Evolutionary conservation across 1,140 invertebrate genomes (phyloP).

Genomic region (Drosophila auraria): DNA sequence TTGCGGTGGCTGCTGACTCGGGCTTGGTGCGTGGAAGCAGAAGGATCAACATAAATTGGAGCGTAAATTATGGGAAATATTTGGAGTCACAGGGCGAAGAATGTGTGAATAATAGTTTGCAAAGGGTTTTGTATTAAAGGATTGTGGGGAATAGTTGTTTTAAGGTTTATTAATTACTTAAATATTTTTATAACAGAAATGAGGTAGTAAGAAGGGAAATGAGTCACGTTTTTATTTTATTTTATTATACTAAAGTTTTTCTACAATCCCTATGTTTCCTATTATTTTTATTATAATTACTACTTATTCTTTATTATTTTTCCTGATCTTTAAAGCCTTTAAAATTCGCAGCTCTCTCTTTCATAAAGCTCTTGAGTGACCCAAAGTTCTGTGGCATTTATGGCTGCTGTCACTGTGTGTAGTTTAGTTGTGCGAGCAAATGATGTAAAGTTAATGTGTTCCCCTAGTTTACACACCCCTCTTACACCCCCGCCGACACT

Average conservation of each 20-base stretch:
- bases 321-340: no score
- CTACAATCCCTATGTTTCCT: no score
- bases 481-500: not conserved
- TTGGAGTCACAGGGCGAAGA: not conserved
- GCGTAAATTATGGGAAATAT: not conserved
- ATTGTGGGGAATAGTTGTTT: not conserved
- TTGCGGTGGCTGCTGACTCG: not conserved
- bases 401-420: not conserved
- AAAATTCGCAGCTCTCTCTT: not conserved
- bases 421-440: constrained; percentile 1
- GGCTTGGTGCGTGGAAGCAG: no score
- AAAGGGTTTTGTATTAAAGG: not conserved
- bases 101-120: not conserved
- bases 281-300: no score
- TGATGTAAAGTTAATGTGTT: constrained; percentile 44
- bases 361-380: not conserved
- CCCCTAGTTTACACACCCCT: not conserved
- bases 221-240: no score
- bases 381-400: constrained; percentile 20
- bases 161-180: not conserved
- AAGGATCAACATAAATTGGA: constrained; percentile 1
- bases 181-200: no score
- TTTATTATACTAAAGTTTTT: no score
- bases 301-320: no score
- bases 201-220: no score